A percentile compares a stretch with the other conserved stretches of the same genome.
These are phyloP conservation scores for Acronicta leporina DNA, from an alignment of 2,888 invertebrate genomes.

Conservation along the genomic window DNA sequence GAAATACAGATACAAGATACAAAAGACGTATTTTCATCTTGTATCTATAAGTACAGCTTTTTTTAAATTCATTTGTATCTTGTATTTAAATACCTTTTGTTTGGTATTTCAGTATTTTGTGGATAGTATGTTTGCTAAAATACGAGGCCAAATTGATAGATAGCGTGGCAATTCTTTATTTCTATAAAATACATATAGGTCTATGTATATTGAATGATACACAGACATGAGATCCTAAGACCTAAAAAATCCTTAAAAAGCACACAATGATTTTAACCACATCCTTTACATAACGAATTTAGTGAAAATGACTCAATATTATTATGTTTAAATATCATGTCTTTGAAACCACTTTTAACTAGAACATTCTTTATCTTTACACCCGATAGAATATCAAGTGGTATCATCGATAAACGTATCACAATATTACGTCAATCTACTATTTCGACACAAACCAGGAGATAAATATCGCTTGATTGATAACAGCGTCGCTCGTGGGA, in stretches of 20 bases:
- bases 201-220: too few species aligned
- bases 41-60: too few species aligned
- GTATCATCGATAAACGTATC: conserved; percentile 29
- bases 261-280: conserved; percentile 4
- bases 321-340: conserved; percentile 12
- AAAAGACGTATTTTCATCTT: too few species aligned
- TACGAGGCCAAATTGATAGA: too few species aligned
- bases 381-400: conserved; percentile 25
- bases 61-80: too few species aligned
- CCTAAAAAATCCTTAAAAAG: not conserved
- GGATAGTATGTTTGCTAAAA: too few species aligned
- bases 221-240: not conserved
- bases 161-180: too few species aligned
- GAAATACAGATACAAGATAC: too few species aligned
- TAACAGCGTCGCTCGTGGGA: conserved; percentile 38
- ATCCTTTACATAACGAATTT: conserved; percentile 20
- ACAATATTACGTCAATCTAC: conserved; percentile 23
- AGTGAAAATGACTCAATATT: conserved; percentile 20
- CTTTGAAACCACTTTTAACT: conserved; percentile 33
- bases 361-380: conserved; percentile 32
- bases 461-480: conserved; percentile 15
- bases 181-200: too few species aligned
- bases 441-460: conserved; percentile 2
- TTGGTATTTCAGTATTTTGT: too few species aligned
- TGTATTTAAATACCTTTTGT: too few species aligned